Conservation (phyloP, 2,113 vertebrate species). For the Petrocephalus microphthalmus region DNA sequence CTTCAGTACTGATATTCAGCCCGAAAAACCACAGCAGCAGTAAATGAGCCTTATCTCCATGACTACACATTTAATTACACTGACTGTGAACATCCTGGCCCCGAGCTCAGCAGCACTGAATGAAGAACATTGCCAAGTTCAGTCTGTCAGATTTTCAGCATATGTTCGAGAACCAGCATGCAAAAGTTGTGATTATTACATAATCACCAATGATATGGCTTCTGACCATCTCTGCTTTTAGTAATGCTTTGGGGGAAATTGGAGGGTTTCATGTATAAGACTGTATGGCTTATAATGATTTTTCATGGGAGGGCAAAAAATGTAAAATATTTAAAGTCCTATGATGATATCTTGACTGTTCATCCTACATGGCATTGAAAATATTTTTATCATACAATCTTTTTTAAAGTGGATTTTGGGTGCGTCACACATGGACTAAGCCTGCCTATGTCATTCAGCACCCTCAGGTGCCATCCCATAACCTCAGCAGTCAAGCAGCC, state of each 20-base stretch:
- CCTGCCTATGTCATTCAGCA: too few relatives aligned
- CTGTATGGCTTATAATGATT: neutral
- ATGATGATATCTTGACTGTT: neutral
- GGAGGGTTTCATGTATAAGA: neutral
- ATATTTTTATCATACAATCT: too few relatives aligned
- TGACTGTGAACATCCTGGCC: slow-evolving; percentile 33
- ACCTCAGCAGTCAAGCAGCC: too few relatives aligned
- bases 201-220: slow-evolving; percentile 10
- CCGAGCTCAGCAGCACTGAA: neutral
- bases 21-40: slow-evolving; percentile 38
- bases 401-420: too few relatives aligned
- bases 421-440: too few relatives aligned
- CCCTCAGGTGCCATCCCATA: too few relatives aligned
- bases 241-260: neutral
- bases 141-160: slow-evolving; percentile 16
- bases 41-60: slow-evolving; percentile 55
- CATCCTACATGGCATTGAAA: neutral
- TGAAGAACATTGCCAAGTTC: slow-evolving; percentile 16
- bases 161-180: neutral
- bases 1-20: slow-evolving; percentile 46
- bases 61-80: slow-evolving; percentile 52
- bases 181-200: slow-evolving; percentile 27
- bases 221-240: neutral
- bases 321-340: neutral
- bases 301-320: neutral